Conservation (phyloP, 2,113 vertebrate genomes). For the Tringa solitaria region DNA sequence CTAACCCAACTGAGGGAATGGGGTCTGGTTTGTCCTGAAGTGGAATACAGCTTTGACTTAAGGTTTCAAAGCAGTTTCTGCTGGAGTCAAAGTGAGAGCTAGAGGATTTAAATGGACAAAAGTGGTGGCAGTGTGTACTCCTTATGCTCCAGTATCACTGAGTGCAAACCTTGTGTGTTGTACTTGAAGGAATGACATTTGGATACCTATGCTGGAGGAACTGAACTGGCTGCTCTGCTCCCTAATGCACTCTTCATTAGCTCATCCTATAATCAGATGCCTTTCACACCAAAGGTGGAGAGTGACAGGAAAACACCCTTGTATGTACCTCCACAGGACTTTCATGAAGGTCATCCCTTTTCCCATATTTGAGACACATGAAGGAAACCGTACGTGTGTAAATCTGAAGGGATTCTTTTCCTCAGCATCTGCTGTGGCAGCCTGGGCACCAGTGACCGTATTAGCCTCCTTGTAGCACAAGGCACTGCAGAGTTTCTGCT, state of each 20-base stretch:
- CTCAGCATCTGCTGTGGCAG: background rate
- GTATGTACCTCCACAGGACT: fast-evolving
- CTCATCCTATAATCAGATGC: background rate
- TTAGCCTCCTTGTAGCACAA: background rate
- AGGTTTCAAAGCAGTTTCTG: background rate
- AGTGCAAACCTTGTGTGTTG: fast-evolving
- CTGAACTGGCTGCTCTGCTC: background rate
- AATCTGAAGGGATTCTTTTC: background rate
- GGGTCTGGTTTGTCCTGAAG: background rate
- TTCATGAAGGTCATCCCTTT: background rate
- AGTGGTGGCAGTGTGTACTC: fast-evolving
- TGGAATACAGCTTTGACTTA: fast-evolving
- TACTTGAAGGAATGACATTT: background rate
- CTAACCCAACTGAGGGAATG: background rate
- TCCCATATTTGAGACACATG: fast-evolving
- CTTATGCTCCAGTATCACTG: fast-evolving
- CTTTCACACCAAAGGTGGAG: background rate
- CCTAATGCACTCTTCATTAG: background rate
- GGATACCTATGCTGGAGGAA: background rate
- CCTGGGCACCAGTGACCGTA: background rate
- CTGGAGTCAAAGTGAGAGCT: background rate
- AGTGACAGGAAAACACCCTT: background rate
- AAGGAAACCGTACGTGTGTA: background rate
- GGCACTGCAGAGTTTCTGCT: background rate
- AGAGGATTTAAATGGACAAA: background rate